These are phyloP conservation scores for Arbacia lixula DNA, from an alignment of 53 echinoderm and acorn worm genomes.

Conservation along the genomic window DNA sequence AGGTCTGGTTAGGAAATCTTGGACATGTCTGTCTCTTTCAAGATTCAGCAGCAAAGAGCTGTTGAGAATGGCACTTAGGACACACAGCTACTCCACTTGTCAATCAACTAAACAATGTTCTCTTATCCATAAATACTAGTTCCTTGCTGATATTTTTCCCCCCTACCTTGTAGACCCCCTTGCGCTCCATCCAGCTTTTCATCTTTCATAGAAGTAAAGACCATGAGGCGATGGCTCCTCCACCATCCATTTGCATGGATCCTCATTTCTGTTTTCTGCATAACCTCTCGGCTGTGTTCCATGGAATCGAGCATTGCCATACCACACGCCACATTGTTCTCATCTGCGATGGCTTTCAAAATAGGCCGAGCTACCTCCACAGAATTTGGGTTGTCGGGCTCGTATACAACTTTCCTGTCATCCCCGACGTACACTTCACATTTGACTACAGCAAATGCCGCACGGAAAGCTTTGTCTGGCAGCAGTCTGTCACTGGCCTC, in stretches of 20 bases:
- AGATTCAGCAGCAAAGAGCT: no score
- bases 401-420: conserved; percentile 13
- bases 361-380: conserved; percentile 26
- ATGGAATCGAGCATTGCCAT: conserved; percentile 30
- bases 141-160: no score
- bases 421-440: conserved; percentile 35
- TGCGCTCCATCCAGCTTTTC: neutral
- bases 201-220: conserved; percentile 1
- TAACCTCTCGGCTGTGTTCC: conserved; percentile 20
- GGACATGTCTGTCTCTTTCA: no score
- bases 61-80: no score
- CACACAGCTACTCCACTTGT: no score
- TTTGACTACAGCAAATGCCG: conserved; percentile 54
- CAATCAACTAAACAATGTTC: no score
- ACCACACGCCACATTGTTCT: conserved; percentile 31
- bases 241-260: neutral
- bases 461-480: conserved; percentile 61
- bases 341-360: conserved; percentile 55
- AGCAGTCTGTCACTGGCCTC: conserved; percentile 40
- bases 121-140: no score
- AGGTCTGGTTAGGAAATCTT: no score
- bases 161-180: neutral
- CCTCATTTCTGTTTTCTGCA: conserved; percentile 21
- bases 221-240: neutral
- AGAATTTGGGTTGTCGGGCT: conserved; percentile 39